These are phyloP conservation scores for Dendroctonus ponderosae DNA, from an alignment of 1,140 invertebrate genomes.

Conservation along the genomic window DNA sequence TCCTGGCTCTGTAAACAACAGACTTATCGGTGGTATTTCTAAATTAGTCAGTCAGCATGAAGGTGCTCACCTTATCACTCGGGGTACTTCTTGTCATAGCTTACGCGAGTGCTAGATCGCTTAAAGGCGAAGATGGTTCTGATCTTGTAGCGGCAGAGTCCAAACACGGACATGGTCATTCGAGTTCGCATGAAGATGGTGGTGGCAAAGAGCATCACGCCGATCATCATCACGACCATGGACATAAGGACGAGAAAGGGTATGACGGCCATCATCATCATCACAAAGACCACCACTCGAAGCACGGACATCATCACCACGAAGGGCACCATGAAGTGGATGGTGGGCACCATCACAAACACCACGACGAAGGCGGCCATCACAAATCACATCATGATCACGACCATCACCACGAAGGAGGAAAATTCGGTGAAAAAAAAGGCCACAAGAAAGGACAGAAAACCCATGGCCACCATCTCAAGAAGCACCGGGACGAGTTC, in stretches of 20 bases:
- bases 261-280: constrained; percentile 67
- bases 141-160: constrained; percentile 18
- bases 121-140: constrained; percentile 35
- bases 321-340: constrained; percentile 70
- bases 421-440: constrained; percentile 68
- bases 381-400: constrained; percentile 71
- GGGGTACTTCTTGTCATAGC: constrained; percentile 36
- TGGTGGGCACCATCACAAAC: constrained; percentile 71
- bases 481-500: constrained; percentile 77
- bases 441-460: constrained; percentile 69
- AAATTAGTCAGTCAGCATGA: constrained; percentile 37
- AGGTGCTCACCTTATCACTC: constrained; percentile 41
- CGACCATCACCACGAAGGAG: constrained; percentile 70
- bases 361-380: constrained; percentile 70
- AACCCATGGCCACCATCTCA: constrained; percentile 73
- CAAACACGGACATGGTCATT: constrained; percentile 46
- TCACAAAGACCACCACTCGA: constrained; percentile 67
- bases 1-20: constrained; percentile 3
- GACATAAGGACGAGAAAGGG: constrained; percentile 66
- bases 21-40: constrained; percentile 12
- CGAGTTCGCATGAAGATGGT: constrained; percentile 58
- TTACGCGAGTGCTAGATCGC: constrained; percentile 8
- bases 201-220: constrained; percentile 64
- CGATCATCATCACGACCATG: constrained; percentile 63
- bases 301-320: constrained; percentile 69